Evolutionary conservation across 2,797 vertebrate species (phyloP), one percentile per base, ranked within the genome.

Genomic region (Gallinago nigripennis): DNA sequence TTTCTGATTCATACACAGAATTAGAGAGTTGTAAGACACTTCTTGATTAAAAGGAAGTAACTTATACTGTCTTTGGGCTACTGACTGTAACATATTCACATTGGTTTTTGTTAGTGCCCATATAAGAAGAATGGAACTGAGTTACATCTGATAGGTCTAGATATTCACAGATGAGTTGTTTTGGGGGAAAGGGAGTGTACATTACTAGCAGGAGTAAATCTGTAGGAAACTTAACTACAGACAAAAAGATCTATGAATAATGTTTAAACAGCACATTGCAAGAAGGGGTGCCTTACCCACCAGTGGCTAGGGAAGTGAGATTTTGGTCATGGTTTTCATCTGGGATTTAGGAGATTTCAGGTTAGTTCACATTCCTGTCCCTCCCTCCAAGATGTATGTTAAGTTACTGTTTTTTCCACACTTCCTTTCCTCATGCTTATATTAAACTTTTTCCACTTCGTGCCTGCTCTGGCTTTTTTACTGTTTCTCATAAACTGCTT

Each of bases 241-340:
- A 57, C 8, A 79, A 86, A 82, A 68, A 53, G 20, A 16, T 64
- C 16, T 33, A 7, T 54, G 45, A 68, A 61, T 48, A 60, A 19
- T 0, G 0, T 75, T 64, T 43, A 68, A 81, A 66, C 3, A 16
- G 3, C 43, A 54, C 15, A 4, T 16, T 71, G 6, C 3, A 60
- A 75, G 30, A 71, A n/a, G 9, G 7, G 7, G 1, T 20, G 28
- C 8, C 19, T 89, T 39, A 21, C 4, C 6, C 37, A 85, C 20
- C 15, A 57, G 15, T 19, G 28, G 2, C 24, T 35, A 43, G 8
- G 39, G 76, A 73, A 58, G 13, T 43, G 18, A 87, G 15, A 7
- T 2, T 91, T 72, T 54, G 24, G 3, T 76, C 25, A 6, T 12
- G 9, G 4, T 14, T 58, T 51, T 43, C 7, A 8, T 16, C 8